Evolutionary conservation across 1,140 invertebrate genomes (phyloP).

Genomic region (Eumaeus atala): DNA sequence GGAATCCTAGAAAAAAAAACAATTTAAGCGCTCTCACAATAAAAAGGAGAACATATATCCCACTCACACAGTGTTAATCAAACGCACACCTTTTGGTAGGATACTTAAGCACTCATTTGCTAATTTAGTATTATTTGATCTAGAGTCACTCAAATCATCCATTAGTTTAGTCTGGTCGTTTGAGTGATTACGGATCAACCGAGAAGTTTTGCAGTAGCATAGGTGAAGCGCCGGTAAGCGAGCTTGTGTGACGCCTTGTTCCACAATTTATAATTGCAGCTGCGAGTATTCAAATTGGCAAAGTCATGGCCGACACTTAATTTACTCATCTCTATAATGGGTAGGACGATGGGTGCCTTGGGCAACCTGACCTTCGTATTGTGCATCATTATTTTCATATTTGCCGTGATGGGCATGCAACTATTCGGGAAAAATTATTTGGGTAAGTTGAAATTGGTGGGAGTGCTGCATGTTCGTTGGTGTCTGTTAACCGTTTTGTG

Average conservation of each 20-base stretch:
- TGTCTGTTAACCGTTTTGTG: constrained; percentile 57
- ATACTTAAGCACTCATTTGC: constrained; percentile 68
- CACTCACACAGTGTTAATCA: constrained; percentile 64
- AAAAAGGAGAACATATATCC: constrained; percentile 63
- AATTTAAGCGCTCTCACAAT: constrained; percentile 48
- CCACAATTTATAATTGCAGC: constrained; percentile 80
- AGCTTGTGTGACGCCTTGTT: constrained; percentile 73
- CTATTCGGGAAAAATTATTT: constrained; percentile 96
- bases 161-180: constrained; percentile 18
- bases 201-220: constrained; percentile 63
- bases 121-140: constrained; percentile 45
- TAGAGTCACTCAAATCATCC: constrained; percentile 41
- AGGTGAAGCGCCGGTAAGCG: constrained; percentile 71
- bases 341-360: constrained; percentile 96
- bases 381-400: constrained; percentile 99
- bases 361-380: constrained; percentile 98
- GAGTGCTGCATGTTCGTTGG: constrained; percentile 72
- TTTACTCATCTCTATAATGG: constrained; percentile 98
- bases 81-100: constrained; percentile 63
- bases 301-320: constrained; percentile 99
- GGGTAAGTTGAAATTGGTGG: constrained; percentile 78
- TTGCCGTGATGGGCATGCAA: constrained; percentile 99
- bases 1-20: constrained; percentile 25
- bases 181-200: constrained; percentile 47
- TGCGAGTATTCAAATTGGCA: constrained; percentile 98